phyloP scores from a whole-genome alignment of 2,888 invertebrate species.

The Eupithecia pulchellata region DNA sequence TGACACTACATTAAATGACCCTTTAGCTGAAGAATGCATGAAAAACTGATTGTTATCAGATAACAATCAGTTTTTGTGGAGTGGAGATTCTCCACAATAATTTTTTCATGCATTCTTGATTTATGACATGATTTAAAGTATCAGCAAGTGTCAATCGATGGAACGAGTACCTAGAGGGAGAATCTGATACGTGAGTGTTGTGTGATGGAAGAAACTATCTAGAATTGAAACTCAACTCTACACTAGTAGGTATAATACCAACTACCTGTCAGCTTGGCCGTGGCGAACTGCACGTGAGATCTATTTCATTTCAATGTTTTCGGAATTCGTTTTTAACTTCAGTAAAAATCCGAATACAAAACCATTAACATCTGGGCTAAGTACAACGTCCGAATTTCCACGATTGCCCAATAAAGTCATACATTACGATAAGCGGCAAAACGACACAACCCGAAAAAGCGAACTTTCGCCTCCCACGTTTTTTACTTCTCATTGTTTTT shows the following conservation, averaged over 20 bases:
- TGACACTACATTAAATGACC: conserved; percentile 53
- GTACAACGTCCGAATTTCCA: conserved; percentile 41
- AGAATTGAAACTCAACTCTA: not conserved
- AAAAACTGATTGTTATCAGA: conserved; percentile 34
- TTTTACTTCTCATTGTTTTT: conserved; percentile 78
- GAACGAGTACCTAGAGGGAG: not conserved
- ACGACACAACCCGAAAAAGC: conserved; percentile 71
- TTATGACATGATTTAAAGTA: not conserved
- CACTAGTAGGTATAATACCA: not conserved
- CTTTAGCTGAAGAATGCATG: conserved; percentile 29
- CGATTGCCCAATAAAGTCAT: conserved; percentile 47
- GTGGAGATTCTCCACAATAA: no score
- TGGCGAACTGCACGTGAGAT: not conserved
- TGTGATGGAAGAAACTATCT: not conserved
- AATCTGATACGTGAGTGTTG: not conserved
- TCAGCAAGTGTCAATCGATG: not conserved
- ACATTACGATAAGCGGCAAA: conserved; percentile 59
- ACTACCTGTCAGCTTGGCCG: not conserved
- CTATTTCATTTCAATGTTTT: conserved; percentile 12
- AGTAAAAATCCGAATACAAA: conserved; percentile 62
- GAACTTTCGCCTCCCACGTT: conserved; percentile 75
- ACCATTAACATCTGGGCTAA: conserved; percentile 62
- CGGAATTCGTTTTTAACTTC: not conserved
- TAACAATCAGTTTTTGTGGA: no score
- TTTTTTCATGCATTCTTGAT: no score